A percentile compares a stretch with the other conserved stretches of the same genome.
phyloP scores from a whole-genome alignment of 2,797 vertebrate species.

The Cossypha niveicapilla region DNA sequence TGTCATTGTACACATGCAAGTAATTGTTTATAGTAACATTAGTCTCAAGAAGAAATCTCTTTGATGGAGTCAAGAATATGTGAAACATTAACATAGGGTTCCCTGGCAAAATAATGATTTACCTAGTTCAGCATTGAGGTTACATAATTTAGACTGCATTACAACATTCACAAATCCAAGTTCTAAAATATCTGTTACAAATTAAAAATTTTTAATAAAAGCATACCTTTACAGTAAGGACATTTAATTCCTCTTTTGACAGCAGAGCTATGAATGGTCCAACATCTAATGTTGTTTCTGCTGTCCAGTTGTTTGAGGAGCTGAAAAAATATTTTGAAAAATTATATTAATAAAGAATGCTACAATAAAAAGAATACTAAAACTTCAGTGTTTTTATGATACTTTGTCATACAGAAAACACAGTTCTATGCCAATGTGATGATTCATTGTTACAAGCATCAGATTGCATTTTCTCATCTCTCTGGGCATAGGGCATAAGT shows the following conservation, averaged over 20 bases:
- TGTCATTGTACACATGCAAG: background rate
- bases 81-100: background rate
- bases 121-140: background rate
- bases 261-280: slow-evolving; percentile 72
- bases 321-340: slow-evolving; percentile 42
- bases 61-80: background rate
- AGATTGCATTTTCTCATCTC: background rate
- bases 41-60: background rate
- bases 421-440: background rate
- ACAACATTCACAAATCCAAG: background rate
- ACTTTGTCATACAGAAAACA: background rate
- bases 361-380: background rate
- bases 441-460: background rate
- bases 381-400: background rate
- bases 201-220: background rate
- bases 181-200: background rate
- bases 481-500: background rate
- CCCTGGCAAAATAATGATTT: background rate
- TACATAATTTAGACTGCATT: background rate
- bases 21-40: background rate
- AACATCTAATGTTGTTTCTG: slow-evolving; percentile 71
- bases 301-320: slow-evolving; percentile 70
- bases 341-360: background rate
- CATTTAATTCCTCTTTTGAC: slow-evolving; percentile 69
- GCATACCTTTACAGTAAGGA: slow-evolving; percentile 74